Evolutionary conservation across 2,888 invertebrate genomes (phyloP).

Genomic region (Rotaria magnacalcarata): DNA sequence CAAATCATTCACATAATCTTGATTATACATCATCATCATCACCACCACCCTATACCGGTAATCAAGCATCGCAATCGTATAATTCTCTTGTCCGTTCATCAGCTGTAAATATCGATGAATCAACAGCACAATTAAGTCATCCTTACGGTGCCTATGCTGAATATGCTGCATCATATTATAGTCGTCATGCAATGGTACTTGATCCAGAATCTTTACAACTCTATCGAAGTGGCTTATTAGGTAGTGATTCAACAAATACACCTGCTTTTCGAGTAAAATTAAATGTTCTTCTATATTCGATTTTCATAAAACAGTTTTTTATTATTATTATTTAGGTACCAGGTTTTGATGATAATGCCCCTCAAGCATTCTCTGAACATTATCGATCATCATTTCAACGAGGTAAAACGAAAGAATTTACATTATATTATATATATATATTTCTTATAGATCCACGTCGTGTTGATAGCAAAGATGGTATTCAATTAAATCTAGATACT

Average conservation of each 20-base stretch:
- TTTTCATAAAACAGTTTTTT: too few relatives aligned
- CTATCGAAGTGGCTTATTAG: slow-evolving; percentile 42
- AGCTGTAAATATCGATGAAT: slow-evolving; percentile 12
- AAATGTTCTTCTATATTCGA: background rate
- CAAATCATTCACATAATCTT: slow-evolving; percentile 37
- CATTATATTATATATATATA: too few relatives aligned
- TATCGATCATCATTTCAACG: slow-evolving; percentile 20
- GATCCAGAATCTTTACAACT: slow-evolving; percentile 37
- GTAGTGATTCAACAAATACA: slow-evolving; percentile 21
- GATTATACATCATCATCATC: background rate
- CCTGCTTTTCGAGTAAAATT: background rate
- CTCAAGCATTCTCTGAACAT: background rate
- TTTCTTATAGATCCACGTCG: slow-evolving; percentile 9
- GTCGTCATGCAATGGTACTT: slow-evolving; percentile 30
- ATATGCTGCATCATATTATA: slow-evolving; percentile 45
- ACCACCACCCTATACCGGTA: background rate
- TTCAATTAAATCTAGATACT: background rate
- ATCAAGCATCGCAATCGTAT: background rate
- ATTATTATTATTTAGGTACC: background rate
- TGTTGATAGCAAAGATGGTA: background rate
- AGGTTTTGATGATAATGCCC: slow-evolving; percentile 21
- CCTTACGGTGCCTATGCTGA: slow-evolving; percentile 41
- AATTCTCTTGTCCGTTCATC: slow-evolving; percentile 1
- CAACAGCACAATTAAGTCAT: slow-evolving; percentile 20
- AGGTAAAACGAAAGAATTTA: background rate